These are phyloP conservation scores for Andrena trimmerana DNA, from an alignment of 2,888 invertebrate genomes.

Conservation along the genomic window DNA sequence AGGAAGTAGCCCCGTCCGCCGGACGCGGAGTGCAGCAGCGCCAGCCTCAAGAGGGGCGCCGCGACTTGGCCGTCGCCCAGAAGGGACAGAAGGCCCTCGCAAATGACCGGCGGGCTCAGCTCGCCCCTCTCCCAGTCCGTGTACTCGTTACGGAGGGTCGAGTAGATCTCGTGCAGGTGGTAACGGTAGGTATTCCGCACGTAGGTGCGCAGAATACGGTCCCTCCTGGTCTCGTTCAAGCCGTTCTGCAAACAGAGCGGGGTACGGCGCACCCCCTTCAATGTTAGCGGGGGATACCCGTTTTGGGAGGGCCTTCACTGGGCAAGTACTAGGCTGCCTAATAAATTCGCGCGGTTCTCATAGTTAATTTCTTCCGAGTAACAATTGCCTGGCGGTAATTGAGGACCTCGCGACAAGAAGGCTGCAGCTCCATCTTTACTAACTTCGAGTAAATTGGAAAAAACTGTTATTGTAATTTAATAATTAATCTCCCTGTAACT, in stretches of 20 bases:
- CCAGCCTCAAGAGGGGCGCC: conserved; percentile 93
- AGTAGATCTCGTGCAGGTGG: conserved; percentile 97
- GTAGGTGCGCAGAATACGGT: conserved; percentile 95
- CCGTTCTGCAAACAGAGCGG: conserved; percentile 90
- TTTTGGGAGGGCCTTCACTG: too few species aligned
- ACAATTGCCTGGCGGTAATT: too few species aligned
- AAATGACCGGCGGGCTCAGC: conserved; percentile 91
- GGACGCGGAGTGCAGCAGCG: conserved; percentile 91
- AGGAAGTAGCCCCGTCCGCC: conserved; percentile 94
- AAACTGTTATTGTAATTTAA: not conserved
- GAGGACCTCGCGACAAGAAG: too few species aligned
- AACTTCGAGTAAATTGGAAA: too few species aligned
- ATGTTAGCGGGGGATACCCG: too few species aligned
- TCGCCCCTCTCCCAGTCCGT: conserved; percentile 97
- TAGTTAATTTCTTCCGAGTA: too few species aligned
- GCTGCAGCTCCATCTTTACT: too few species aligned
- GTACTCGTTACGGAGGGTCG: conserved; percentile 97
- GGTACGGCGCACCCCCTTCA: not conserved
- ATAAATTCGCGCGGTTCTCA: too few species aligned
- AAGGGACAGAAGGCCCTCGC: conserved; percentile 92
- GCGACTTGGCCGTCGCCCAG: conserved; percentile 97
- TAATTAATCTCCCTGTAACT: not conserved
- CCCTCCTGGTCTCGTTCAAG: conserved; percentile 94
- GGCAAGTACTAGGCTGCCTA: too few species aligned
- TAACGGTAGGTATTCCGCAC: conserved; percentile 97